Base-by-base conservation (phyloP, 2,888 invertebrate genomes). In the Xanthorhoe designata region DNA sequence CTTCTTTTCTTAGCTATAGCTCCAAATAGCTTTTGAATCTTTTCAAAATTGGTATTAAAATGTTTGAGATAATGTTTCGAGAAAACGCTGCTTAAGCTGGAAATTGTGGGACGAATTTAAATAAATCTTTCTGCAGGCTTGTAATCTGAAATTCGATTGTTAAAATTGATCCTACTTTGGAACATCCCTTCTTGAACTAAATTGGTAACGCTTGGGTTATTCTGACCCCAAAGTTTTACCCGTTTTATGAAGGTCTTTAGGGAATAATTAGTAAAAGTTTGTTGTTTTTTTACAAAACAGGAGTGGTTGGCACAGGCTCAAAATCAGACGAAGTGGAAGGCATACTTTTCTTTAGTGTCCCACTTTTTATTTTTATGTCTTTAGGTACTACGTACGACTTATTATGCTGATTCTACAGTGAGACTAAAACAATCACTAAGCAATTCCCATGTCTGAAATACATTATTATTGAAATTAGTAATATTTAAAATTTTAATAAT, bases 121-220 rank as follows among this genome's bases (percentile, higher is more conserved):
- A 81, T 81, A 82, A 81, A 81, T 78, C 79, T 80, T 64, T 69
- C 69, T 61, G 69, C 73, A 70, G 68, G 74, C 73, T 71, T 74
- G 73, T 76, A 75, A 79, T 76, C 64, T 66, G 60, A 15, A 69
- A 75, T 71, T 75, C 66, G 62, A 68, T 66, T 72, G 66, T 68
- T 60, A 51, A 66, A 49, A 58, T 53, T 61, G 56, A 45, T 52
- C 42, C 24, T 35, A n/a, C 32, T 59, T 51, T 59, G 18, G 7
- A 35, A 51, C 38, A 52, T 42, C 32, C 24, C 8, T 51, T 51
- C 47, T 49, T 24, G 24, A 45, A 24, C 42, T 47, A 47, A 17
- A 47, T 47, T 47, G 19, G 42, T 24, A 56, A 24, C 24, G 17
- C 15, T 50, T 50, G 58, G 32, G 13, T 10, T 32, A 15, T 13